A percentile compares a stretch with the other conserved stretches of the same genome.
Evolutionary conservation across 1,140 invertebrate species (phyloP).

Genomic region (Anadara kagoshimensis): DNA sequence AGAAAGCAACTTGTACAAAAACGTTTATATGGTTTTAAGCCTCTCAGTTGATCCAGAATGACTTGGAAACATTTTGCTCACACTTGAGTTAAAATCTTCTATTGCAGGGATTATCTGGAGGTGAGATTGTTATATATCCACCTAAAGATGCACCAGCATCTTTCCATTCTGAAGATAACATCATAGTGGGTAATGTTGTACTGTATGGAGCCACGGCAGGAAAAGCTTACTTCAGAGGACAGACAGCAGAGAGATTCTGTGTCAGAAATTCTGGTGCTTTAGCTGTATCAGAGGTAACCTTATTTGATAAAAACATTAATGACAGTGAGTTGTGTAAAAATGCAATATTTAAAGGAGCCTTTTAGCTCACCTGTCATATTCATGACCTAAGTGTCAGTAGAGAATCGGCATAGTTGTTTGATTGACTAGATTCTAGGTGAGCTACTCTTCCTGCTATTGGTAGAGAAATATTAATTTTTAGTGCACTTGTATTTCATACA

Average conservation of each 20-base stretch:
- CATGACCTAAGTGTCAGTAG: no score
- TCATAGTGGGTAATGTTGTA: constrained; percentile 98
- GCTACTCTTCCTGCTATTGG: no score
- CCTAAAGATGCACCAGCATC: constrained; percentile 86
- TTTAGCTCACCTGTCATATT: no score
- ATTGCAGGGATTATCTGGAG: constrained; percentile 92
- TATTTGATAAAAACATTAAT: not conserved
- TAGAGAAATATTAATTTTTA: no score
- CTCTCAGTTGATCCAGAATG: no score
- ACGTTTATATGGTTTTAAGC: no score
- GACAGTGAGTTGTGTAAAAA: no score
- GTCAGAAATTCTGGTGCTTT: constrained; percentile 97
- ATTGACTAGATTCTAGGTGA: no score
- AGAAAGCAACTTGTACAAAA: no score
- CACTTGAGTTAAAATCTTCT: not conserved
- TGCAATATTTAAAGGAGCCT: not conserved
- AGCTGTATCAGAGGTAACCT: constrained; percentile 89
- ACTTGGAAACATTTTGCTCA: no score
- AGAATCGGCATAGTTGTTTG: no score
- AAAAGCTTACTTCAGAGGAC: constrained; percentile 95
- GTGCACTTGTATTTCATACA: no score
- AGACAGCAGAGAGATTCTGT: constrained; percentile 97
- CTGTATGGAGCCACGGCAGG: constrained; percentile 97
- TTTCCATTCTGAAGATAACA: constrained; percentile 92
- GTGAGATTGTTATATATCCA: constrained; percentile 95